phyloP scores from a whole-genome alignment of 2,888 invertebrate species.

The Archaeoteleia sp. region DNA sequence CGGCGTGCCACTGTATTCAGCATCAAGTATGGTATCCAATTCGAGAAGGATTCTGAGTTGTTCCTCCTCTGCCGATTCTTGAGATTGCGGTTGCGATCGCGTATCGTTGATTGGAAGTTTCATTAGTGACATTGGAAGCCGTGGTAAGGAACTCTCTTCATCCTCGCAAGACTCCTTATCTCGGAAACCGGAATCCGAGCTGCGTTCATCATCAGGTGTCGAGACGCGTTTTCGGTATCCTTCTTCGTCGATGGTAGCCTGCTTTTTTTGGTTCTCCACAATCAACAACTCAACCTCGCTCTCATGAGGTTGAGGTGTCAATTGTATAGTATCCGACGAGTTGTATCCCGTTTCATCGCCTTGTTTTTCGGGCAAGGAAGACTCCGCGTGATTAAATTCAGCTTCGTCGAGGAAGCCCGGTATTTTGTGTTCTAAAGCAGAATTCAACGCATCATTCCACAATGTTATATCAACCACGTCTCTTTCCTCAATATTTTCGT shows the following conservation, averaged over 20 bases:
- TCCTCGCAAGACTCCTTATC: slow-evolving; percentile 75
- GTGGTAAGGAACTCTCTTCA: slow-evolving; percentile 66
- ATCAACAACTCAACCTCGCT: slow-evolving; percentile 63
- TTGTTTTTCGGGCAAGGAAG: slow-evolving; percentile 42
- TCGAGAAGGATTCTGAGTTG: slow-evolving; percentile 69
- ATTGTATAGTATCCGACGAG: slow-evolving; percentile 57
- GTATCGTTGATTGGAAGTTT: slow-evolving; percentile 26
- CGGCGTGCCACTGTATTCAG: slow-evolving; percentile 66
- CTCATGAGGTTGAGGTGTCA: slow-evolving; percentile 62
- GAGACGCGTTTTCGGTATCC: slow-evolving; percentile 74
- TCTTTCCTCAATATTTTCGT: slow-evolving; percentile 22
- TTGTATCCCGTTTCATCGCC: slow-evolving; percentile 53
- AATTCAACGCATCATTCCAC: slow-evolving; percentile 68
- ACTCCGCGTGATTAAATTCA: slow-evolving; percentile 55
- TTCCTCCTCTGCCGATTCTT: slow-evolving; percentile 66
- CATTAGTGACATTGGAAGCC: slow-evolving; percentile 47
- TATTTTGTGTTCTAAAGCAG: slow-evolving; percentile 63
- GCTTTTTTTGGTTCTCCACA: slow-evolving; percentile 56
- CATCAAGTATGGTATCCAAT: slow-evolving; percentile 70
- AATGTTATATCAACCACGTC: slow-evolving; percentile 61
- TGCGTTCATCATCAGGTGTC: slow-evolving; percentile 76
- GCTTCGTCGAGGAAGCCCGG: slow-evolving; percentile 59
- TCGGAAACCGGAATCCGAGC: slow-evolving; percentile 76
- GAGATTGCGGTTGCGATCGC: too few relatives aligned
- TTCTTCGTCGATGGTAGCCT: slow-evolving; percentile 66